These are phyloP conservation scores for Epinephelus malabaricus DNA, from an alignment of 2,797 vertebrate genomes.

Conservation along the genomic window DNA sequence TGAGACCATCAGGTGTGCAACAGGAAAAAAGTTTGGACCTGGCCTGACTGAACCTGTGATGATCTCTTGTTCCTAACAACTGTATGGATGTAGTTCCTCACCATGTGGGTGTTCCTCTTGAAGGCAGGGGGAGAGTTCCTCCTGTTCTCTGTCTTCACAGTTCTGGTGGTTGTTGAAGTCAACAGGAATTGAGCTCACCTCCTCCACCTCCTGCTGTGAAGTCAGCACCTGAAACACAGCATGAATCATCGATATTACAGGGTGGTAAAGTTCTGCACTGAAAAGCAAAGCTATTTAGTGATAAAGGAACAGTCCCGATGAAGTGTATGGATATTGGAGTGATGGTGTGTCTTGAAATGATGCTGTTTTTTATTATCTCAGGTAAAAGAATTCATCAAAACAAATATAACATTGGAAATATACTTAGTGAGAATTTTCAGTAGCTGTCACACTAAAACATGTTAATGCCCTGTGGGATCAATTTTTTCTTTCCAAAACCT, in stretches of 20 bases:
- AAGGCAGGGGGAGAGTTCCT: conserved; percentile 70
- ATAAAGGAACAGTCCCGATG: background rate
- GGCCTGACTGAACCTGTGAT: too few relatives aligned
- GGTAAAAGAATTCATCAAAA: too few relatives aligned
- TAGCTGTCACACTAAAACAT: too few relatives aligned
- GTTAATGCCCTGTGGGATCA: too few relatives aligned
- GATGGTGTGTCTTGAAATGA: too few relatives aligned
- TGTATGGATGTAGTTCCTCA: conserved; percentile 29
- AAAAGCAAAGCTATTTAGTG: background rate
- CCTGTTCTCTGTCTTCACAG: conserved; percentile 37
- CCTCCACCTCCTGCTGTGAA: conserved; percentile 60
- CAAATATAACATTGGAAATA: too few relatives aligned
- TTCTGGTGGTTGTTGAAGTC: conserved; percentile 42
- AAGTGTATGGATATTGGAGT: too few relatives aligned
- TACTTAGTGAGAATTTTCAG: too few relatives aligned
- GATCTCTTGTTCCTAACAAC: background rate
- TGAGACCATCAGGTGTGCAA: background rate
- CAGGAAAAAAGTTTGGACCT: too few relatives aligned
- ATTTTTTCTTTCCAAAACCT: too few relatives aligned
- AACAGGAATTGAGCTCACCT: conserved; percentile 54
- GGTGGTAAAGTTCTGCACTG: background rate
- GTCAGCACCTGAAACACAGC: conserved; percentile 21
- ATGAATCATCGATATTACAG: background rate
- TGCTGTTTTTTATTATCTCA: too few relatives aligned
- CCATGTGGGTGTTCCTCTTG: conserved; percentile 76